These are phyloP conservation scores for Haemorhous mexicanus DNA, from an alignment of 2,113 vertebrate species.

Conservation along the genomic window DNA sequence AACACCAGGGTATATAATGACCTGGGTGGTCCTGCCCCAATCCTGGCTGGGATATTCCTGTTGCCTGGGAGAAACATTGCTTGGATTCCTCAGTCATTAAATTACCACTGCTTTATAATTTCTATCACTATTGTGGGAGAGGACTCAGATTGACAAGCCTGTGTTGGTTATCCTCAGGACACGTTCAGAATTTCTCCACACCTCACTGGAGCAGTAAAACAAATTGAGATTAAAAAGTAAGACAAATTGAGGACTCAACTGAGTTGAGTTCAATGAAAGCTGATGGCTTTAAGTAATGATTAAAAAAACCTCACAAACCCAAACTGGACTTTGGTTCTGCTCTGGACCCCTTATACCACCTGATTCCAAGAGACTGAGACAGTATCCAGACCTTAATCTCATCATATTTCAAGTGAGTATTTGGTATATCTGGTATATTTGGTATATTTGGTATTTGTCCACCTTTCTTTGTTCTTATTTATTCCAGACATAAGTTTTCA, in stretches of 20 bases:
- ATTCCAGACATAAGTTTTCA: neutral
- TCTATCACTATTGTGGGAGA: neutral
- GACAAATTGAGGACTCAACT: neutral
- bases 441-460: neutral
- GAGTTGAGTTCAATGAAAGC: neutral
- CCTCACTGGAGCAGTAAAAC: neutral
- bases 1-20: neutral
- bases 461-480: neutral
- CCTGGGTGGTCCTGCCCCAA: rapidly evolving
- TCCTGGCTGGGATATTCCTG: neutral
- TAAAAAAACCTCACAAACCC: neutral
- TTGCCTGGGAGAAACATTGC: neutral
- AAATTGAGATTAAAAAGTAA: neutral
- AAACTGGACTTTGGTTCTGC: neutral
- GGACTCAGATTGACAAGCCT: neutral
- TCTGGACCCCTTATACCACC: neutral
- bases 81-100: neutral
- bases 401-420: neutral
- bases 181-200: neutral
- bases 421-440: too few relatives aligned
- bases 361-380: neutral
- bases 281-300: neutral
- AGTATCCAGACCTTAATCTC: neutral
- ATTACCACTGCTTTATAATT: neutral
- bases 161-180: neutral